A percentile compares a stretch with the other conserved stretches of the same genome.
Conservation (phyloP, 2,113 vertebrate genomes). For the Beaufortia kweichowensis region DNA sequence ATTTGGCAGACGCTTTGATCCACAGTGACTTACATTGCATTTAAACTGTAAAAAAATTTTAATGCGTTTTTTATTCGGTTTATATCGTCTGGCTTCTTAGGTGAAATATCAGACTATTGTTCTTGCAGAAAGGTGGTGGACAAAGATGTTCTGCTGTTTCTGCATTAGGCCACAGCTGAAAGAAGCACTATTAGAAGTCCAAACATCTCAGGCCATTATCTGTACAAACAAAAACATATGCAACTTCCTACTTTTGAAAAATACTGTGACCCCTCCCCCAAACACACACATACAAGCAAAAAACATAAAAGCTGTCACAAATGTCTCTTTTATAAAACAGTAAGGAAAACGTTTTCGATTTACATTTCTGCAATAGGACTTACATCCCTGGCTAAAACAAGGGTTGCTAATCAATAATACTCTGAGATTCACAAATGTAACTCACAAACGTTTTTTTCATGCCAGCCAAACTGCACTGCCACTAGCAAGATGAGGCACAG, state of each 20-base stretch:
- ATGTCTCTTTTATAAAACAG: neutral
- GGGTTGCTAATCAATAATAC: neutral
- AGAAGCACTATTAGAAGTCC: slow-evolving; percentile 32
- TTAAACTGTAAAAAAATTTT: too few relatives aligned
- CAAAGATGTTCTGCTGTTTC: neutral
- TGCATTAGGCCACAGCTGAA: slow-evolving; percentile 16
- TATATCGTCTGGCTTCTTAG: too few relatives aligned
- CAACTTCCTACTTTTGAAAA: slow-evolving; percentile 21
- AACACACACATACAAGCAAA: slow-evolving; percentile 9
- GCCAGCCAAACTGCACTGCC: neutral
- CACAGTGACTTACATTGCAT: too few relatives aligned
- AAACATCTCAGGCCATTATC: slow-evolving; percentile 33
- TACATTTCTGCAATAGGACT: neutral
- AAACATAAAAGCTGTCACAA: neutral
- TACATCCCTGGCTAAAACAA: neutral
- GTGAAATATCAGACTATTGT: slow-evolving; percentile 4
- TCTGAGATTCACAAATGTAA: neutral
- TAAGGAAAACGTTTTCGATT: neutral
- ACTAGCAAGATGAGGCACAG: slow-evolving; percentile 20
- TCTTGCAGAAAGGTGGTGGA: neutral
- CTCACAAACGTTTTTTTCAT: neutral
- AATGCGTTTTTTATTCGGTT: too few relatives aligned
- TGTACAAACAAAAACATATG: slow-evolving; percentile 23
- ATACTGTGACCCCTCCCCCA: neutral
- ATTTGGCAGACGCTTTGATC: too few relatives aligned